These are phyloP conservation scores for Coecobrya sp. DNA, from an alignment of 2,888 invertebrate species.

Conservation along the genomic window DNA sequence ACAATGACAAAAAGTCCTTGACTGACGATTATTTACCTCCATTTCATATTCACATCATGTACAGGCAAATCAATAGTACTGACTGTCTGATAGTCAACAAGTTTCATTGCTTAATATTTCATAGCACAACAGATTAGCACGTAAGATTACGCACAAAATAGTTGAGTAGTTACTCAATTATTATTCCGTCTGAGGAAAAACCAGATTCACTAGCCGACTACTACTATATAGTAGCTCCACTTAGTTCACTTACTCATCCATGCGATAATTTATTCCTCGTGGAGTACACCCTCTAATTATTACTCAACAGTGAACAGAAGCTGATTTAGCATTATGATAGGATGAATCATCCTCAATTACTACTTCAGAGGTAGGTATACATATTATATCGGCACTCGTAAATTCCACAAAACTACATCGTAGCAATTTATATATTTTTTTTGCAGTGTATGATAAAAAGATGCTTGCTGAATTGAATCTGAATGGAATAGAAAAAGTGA, in stretches of 20 bases:
- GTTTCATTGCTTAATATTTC: background rate
- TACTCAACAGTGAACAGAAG: background rate
- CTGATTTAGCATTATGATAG: background rate
- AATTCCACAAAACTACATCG: too few relatives aligned
- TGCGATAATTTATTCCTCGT: constrained; percentile 36
- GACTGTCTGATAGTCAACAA: background rate
- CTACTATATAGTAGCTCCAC: background rate
- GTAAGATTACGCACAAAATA: background rate
- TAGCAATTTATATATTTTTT: too few relatives aligned
- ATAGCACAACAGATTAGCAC: background rate
- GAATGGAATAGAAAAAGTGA: background rate
- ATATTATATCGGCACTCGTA: background rate
- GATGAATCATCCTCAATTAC: constrained; percentile 10
- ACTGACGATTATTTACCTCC: background rate
- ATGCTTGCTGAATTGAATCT: background rate
- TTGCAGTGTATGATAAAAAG: background rate
- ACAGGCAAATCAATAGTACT: background rate
- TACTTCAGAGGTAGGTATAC: background rate
- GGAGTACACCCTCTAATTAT: constrained; percentile 23
- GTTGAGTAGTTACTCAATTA: background rate
- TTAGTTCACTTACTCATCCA: constrained; percentile 19
- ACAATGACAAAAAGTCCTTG: background rate
- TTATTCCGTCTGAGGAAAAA: background rate
- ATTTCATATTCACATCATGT: background rate
- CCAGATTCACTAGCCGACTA: background rate